A percentile compares a stretch with the other conserved stretches of the same genome.
These are phyloP conservation scores for Julus scandinavius DNA, from an alignment of 2,888 invertebrate species.

Conservation along the genomic window DNA sequence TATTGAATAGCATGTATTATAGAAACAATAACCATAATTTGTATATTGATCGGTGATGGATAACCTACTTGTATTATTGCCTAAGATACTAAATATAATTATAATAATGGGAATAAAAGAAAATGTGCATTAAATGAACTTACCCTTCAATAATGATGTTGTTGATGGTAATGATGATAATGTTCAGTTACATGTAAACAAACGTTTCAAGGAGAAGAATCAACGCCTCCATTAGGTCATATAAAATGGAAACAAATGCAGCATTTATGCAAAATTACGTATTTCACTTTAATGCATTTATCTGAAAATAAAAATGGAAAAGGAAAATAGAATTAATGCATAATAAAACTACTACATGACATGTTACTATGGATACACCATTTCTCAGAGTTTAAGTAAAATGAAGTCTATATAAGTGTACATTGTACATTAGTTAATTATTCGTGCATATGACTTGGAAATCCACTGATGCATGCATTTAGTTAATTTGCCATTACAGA, in stretches of 20 bases:
- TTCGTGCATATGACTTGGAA: too few species aligned
- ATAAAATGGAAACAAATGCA: not conserved
- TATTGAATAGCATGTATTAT: too few species aligned
- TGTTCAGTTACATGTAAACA: slow-evolving; percentile 32
- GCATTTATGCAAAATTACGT: not conserved
- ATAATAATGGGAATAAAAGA: not conserved
- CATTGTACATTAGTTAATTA: too few species aligned
- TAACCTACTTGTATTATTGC: not conserved
- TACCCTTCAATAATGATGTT: not conserved
- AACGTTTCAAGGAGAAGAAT: not conserved
- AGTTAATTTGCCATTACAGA: too few species aligned
- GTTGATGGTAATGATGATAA: not conserved
- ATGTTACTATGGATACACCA: too few species aligned
- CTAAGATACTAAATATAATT: not conserved
- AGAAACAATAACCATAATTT: not conserved
- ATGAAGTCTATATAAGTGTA: too few species aligned
- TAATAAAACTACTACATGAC: too few species aligned
- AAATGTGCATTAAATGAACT: not conserved
- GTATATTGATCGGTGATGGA: not conserved
- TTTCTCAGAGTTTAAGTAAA: too few species aligned
- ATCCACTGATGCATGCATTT: too few species aligned
- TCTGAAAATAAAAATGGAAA: not conserved
- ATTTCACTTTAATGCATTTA: not conserved
- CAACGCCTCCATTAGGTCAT: not conserved
- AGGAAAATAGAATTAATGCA: too few species aligned